These are phyloP conservation scores for Xestia c-nigrum DNA, from an alignment of 2,888 invertebrate species.

Conservation along the genomic window DNA sequence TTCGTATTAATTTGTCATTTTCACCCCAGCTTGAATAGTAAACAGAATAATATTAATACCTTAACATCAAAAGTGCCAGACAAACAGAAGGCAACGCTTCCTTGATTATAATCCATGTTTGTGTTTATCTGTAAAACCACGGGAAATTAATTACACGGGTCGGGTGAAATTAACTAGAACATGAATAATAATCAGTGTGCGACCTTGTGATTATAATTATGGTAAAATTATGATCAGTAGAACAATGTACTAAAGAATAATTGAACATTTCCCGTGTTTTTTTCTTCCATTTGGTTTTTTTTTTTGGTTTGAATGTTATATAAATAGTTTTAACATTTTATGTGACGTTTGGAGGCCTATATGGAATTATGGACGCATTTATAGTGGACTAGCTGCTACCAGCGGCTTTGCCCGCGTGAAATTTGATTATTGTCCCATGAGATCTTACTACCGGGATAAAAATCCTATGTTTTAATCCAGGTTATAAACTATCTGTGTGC, in stretches of 20 bases:
- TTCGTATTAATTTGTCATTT: constrained; percentile 1
- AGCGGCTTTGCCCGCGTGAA: too few species aligned
- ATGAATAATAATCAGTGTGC: constrained; percentile 61
- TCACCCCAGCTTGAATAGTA: constrained; percentile 1
- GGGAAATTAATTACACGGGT: constrained; percentile 70
- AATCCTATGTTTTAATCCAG: too few species aligned
- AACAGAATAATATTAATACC: constrained; percentile 37
- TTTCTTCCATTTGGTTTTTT: background rate
- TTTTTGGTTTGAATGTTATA: background rate
- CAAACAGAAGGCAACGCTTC: constrained; percentile 59
- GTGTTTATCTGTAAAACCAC: constrained; percentile 67
- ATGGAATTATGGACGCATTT: too few species aligned
- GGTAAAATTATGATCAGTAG: constrained; percentile 28
- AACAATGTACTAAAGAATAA: background rate
- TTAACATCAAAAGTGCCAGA: constrained; percentile 50
- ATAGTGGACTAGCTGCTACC: too few species aligned
- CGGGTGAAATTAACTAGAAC: constrained; percentile 66
- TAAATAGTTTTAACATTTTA: background rate
- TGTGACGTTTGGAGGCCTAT: too few species aligned
- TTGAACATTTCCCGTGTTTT: background rate
- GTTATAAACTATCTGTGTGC: too few species aligned
- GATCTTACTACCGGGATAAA: too few species aligned
- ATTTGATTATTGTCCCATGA: too few species aligned
- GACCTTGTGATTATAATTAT: constrained; percentile 20
- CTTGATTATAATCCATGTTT: constrained; percentile 66